A percentile compares a stretch with the other conserved stretches of the same genome.
Evolutionary conservation across 2,113 vertebrate genomes (phyloP).

Genomic region (Odontesthes bonariensis): DNA sequence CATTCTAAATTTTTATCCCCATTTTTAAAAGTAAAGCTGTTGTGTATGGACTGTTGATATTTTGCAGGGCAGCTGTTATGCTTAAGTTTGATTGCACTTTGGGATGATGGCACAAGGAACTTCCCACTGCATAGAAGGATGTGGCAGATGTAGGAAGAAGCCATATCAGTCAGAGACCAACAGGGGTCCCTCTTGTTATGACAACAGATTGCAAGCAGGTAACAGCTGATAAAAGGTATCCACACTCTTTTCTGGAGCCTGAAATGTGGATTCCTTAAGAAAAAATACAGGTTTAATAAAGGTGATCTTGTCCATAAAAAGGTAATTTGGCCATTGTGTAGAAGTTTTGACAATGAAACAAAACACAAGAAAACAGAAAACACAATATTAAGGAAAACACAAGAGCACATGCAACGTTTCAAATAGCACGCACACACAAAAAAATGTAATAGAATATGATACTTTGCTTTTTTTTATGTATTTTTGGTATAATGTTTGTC

Average conservation of each 20-base stretch:
- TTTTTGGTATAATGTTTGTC: not conserved
- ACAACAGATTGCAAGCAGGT: constrained; percentile 2
- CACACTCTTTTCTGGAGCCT: not conserved
- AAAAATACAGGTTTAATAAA: not conserved
- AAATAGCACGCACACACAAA: not conserved
- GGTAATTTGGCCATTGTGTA: no score
- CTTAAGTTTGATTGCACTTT: constrained; percentile 9
- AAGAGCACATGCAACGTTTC: not conserved
- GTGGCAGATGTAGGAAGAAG: not conserved
- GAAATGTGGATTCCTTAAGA: not conserved
- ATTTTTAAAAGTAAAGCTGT: not conserved
- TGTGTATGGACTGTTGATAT: not conserved
- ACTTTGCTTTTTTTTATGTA: not conserved
- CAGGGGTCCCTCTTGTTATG: constrained; percentile 53
- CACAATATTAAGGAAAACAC: not conserved
- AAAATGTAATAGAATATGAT: not conserved
- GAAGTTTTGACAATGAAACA: no score
- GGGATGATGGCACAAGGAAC: not conserved
- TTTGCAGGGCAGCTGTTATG: not conserved
- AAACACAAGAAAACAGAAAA: no score
- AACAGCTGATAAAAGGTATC: not conserved
- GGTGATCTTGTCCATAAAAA: not conserved
- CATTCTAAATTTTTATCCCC: constrained; percentile 5
- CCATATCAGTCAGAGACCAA: constrained; percentile 33
- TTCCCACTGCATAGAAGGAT: not conserved